Base-by-base conservation (phyloP, 2,113 vertebrate species). In the Myiozetetes cayanensis region DNA sequence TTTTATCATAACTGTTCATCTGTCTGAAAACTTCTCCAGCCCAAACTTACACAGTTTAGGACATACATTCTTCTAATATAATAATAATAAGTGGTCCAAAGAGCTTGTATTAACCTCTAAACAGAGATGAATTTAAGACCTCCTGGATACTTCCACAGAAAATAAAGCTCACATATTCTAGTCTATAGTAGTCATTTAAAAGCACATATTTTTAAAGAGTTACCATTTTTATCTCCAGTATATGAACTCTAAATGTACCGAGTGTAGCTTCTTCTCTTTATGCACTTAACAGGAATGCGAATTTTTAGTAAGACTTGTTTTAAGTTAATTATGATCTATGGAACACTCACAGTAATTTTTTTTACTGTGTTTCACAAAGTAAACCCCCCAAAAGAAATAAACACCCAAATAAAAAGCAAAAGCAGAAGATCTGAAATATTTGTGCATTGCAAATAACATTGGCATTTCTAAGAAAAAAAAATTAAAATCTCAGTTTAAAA, bases 141-240 rank as follows among this genome's bases (percentile, higher is more conserved):
- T 70, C 17, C 49, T 47, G 21, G 33, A 31, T n/a, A 18, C 21
- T 73, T 76, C 23, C 19, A 31, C 2, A 67, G 11, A 82, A 82
- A 75, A 65, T 3, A 77, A 56, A 80, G 4, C 4, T 55, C 17
- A 14, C 6, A 33, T n/a, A 49, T 56, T 44, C 23, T 31, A 47
- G 25, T 53, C 30, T 18, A 23, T 3, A 41, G 30, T 28, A 55
- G 21, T 65, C 9, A 47, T 66, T 87, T 77, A n/a, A 81, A 91
- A 53, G 3, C 14, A 53, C 0, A 0, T 28, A 3, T 23, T 77
- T 86, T 67, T 63, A 46, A 78, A 59, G 5, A 4, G 14, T 25
- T 52, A 55, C 2, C 7, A 33, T 47, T 75, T 68, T 80, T 61
- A 66, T 41, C 15, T 75, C 28, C 56, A 74, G 7, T 41, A 4